phyloP scores from a whole-genome alignment of 2,797 vertebrate species.

The Anguilla anguilla region DNA sequence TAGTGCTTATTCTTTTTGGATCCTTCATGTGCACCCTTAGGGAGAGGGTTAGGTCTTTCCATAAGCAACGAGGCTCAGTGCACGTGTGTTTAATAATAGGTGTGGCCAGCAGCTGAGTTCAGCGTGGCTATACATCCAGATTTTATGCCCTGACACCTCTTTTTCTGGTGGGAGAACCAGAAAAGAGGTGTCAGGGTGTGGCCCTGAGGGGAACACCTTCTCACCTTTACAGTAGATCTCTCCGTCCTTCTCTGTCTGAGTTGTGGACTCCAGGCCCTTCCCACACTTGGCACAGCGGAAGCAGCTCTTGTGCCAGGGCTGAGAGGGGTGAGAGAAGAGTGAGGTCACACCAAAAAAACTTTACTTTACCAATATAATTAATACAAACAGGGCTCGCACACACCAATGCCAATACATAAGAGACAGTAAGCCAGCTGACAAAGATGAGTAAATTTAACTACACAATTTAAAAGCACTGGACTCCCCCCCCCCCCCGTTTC shows the following conservation, averaged over 20 bases:
- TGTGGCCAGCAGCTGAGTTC: too few relatives aligned
- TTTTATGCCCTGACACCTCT: too few relatives aligned
- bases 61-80: too few relatives aligned
- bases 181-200: neutral
- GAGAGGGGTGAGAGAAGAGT: neutral
- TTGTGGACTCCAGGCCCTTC: conserved; percentile 93
- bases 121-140: too few relatives aligned
- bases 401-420: too few relatives aligned
- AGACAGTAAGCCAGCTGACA: neutral
- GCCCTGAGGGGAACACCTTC: neutral
- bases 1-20: too few relatives aligned
- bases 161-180: neutral
- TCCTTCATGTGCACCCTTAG: too few relatives aligned
- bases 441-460: neutral
- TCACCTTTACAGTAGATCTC: conserved; percentile 98
- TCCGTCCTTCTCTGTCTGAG: conserved; percentile 92
- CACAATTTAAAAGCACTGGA: neutral
- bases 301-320: conserved; percentile 96
- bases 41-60: too few relatives aligned
- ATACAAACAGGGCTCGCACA: neutral
- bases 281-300: conserved; percentile 95
- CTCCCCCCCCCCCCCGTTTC: too few relatives aligned
- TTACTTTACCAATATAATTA: neutral
- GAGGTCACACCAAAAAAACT: conserved; percentile 11
- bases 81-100: too few relatives aligned